Evolutionary conservation across 1,140 invertebrate species (phyloP), one percentile per base, ranked within the genome.

Genomic region (Nasonia longicornis): DNA sequence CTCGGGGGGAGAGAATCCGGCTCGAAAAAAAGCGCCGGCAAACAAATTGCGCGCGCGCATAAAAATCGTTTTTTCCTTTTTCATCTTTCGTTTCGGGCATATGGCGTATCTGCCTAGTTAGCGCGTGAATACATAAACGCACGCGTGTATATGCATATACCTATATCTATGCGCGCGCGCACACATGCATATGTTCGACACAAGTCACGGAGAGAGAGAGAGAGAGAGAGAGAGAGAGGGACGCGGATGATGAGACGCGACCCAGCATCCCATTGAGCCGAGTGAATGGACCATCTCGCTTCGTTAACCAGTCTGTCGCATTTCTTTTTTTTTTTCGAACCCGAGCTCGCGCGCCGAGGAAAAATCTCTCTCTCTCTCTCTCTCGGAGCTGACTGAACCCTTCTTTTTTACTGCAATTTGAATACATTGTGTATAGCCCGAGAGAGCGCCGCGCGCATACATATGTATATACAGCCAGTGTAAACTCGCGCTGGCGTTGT

Each of bases 271-370:
- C 85, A 91, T 91, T 91, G 86, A 90, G 82, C 29, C 82, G 82
- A 83, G 87, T 91, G 87, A 90, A 90, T 91, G 90, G 89, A 90
- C 89, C 89, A 90, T 88, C 87, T 66, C 89, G 89, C 89, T 91
- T 91, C 90, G 90, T 91, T 91, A 91, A 90, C 89, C 90, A 91
- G 90, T 90, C 90, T 91, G 89, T 91, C 90, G 89, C 87, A 89
- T 88, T 89, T 89, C 77, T 74, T 82, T 82, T 77, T 45, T 35
- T 35, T 35, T 35, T 35, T 35, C 31, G 31, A 66, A 58, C 58
- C 71, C 64, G 14, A 42, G 31, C 26, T 26, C 26, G 29, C 86
- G 85, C 86, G 86, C 84, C 79, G 86, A 83, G 84, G 78, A 85
- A 67, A 85, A 86, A 86, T 87, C 85, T 73, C 52, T 72, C 67